phyloP scores from a whole-genome alignment of 2,888 invertebrate genomes.

The Nomada lathburiana region DNA sequence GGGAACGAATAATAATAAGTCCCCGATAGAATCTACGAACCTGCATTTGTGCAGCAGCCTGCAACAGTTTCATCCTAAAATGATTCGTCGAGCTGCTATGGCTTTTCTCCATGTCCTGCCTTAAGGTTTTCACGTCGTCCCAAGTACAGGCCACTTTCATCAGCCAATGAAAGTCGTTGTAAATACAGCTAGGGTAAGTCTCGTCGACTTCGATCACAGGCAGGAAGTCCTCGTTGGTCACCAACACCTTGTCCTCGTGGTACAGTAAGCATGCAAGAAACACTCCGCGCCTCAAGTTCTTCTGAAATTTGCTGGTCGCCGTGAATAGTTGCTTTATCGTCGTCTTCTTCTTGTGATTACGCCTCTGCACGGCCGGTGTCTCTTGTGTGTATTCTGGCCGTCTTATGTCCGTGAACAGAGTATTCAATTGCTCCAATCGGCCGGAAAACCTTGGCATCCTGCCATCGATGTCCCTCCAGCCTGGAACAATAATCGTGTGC shows the following conservation, averaged over 20 bases:
- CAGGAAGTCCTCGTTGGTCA: constrained; percentile 98
- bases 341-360: constrained; percentile 93
- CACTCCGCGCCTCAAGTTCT: constrained; percentile 95
- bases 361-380: constrained; percentile 87
- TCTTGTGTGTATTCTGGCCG: constrained; percentile 89
- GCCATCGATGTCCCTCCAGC: constrained; percentile 94
- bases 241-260: constrained; percentile 97
- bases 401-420: constrained; percentile 90
- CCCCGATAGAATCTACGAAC: constrained; percentile 66
- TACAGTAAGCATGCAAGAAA: constrained; percentile 97
- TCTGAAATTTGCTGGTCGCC: constrained; percentile 98
- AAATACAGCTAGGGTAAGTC: constrained; percentile 95
- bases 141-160: constrained; percentile 99
- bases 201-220: constrained; percentile 99
- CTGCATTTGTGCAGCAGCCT: constrained; percentile 96
- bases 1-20: neutral
- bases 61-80: constrained; percentile 95
- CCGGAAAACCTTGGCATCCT: constrained; percentile 89
- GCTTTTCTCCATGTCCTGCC: constrained; percentile 98
- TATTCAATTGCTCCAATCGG: constrained; percentile 90
- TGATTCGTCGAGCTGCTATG: constrained; percentile 94
- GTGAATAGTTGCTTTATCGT: constrained; percentile 97
- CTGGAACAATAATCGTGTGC: constrained; percentile 82
- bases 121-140: constrained; percentile 96
- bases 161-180: constrained; percentile 98